Conservation (phyloP, 2,797 vertebrate species). For the Cossypha polioptera region DNA sequence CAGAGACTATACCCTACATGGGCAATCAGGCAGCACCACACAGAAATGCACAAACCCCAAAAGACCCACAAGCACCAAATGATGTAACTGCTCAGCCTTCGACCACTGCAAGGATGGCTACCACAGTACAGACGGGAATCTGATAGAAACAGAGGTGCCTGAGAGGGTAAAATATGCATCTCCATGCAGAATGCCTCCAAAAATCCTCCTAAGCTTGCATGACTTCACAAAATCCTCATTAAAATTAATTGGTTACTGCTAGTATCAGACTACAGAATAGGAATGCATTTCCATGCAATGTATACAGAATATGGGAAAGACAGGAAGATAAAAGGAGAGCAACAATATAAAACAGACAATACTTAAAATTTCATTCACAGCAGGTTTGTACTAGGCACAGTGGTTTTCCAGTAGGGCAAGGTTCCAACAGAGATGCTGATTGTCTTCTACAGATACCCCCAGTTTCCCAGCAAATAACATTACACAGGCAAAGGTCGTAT, state of each 20-base stretch:
- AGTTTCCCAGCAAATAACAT: neutral
- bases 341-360: neutral
- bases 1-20: neutral
- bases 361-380: neutral
- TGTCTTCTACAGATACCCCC: neutral
- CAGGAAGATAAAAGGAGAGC: neutral
- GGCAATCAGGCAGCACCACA: neutral
- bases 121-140: neutral
- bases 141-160: neutral
- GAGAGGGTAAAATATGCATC: neutral
- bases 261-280: neutral
- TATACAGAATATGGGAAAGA: neutral
- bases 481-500: neutral
- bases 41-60: neutral
- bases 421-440: neutral
- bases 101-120: neutral
- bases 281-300: neutral
- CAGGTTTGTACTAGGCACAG: neutral
- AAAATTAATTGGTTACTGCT: neutral
- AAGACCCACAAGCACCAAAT: neutral
- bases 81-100: accelerated
- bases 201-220: neutral
- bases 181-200: neutral
- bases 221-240: neutral
- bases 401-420: neutral